phyloP scores from a whole-genome alignment of 2,797 vertebrate species.

The Gymnoscopelus braueri region DNA sequence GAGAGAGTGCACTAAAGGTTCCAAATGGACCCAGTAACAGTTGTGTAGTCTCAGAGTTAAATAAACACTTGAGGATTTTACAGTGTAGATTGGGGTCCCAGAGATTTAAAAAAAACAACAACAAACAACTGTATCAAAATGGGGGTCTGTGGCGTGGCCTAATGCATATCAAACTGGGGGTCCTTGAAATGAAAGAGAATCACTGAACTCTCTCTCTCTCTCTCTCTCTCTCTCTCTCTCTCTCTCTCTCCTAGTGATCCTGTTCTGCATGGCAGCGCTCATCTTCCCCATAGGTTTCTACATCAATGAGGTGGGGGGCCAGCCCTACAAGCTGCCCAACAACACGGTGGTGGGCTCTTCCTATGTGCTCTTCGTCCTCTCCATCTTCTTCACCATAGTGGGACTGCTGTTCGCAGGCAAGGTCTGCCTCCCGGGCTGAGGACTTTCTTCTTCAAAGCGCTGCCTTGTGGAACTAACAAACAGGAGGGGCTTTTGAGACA shows the following conservation, averaged over 20 bases:
- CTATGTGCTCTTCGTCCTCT: conserved; percentile 98
- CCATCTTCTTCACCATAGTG: conserved; percentile 99
- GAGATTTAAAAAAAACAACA: no score
- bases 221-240: conserved; percentile 43
- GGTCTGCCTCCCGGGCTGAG: conserved; percentile 97
- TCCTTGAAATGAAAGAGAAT: no score
- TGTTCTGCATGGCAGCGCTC: conserved; percentile 99
- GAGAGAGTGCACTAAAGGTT: no score
- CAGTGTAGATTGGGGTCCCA: no score
- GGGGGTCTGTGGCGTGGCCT: no score
- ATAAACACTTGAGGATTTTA: no score
- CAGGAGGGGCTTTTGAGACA: conserved; percentile 59
- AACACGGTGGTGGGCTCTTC: conserved; percentile 99
- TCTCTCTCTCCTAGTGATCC: conserved; percentile 87
- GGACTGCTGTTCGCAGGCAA: conserved; percentile 99
- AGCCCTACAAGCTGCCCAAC: conserved; percentile 99
- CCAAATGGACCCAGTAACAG: no score
- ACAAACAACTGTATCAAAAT: no score
- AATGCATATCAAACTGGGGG: no score
- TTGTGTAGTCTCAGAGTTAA: no score
- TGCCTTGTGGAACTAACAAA: conserved; percentile 35
- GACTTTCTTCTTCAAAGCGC: conserved; percentile 6
- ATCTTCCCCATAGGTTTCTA: conserved; percentile 99
- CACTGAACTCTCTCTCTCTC: conserved; percentile 30
- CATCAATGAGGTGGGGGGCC: conserved; percentile 98